Conservation (phyloP, 2,888 invertebrate species). For the Cheilosia vernalis region DNA sequence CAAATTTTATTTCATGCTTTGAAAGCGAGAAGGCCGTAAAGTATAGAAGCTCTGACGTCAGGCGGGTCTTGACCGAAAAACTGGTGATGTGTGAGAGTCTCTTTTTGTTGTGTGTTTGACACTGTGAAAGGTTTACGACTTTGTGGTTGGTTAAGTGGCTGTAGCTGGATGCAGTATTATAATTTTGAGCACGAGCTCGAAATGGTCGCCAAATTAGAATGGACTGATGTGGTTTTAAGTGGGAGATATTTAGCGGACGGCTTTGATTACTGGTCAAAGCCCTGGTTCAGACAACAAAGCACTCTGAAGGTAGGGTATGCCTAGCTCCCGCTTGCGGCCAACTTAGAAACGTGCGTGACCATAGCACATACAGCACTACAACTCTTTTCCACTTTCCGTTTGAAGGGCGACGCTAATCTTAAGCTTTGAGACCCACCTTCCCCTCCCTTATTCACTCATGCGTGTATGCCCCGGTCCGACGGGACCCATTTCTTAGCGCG, state of each 20-base stretch:
- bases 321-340: no score
- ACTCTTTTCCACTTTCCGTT: no score
- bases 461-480: background rate
- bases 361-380: no score
- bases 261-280: no score
- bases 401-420: no score
- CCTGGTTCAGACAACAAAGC: background rate
- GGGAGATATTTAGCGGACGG: no score
- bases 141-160: slow-evolving; percentile 62
- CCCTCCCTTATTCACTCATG: background rate
- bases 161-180: background rate
- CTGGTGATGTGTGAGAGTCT: slow-evolving; percentile 28
- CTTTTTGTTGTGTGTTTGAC: slow-evolving; percentile 14
- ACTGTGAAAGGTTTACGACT: slow-evolving; percentile 58
- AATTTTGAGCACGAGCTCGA: background rate
- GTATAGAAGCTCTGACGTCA: slow-evolving; percentile 28
- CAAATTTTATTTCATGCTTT: slow-evolving; percentile 69
- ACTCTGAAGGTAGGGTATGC: background rate
- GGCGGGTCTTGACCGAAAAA: slow-evolving; percentile 13
- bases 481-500: background rate
- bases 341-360: no score
- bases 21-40: slow-evolving; percentile 56
- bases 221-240: no score
- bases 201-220: no score
- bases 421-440: no score